phyloP scores from a whole-genome alignment of 1,140 invertebrate genomes.

The Drosophila truncata region DNA sequence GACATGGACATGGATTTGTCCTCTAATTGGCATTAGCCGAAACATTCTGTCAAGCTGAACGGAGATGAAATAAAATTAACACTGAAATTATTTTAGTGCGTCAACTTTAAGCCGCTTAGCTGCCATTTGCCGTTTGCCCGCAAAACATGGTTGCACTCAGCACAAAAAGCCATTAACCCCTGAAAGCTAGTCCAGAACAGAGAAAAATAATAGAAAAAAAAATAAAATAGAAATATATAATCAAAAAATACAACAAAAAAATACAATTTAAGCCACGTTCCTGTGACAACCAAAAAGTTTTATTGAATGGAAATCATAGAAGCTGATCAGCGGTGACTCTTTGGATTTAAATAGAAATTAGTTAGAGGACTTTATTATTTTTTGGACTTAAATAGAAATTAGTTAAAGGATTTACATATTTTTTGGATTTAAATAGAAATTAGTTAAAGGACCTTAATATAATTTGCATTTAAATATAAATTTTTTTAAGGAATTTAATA shows the following conservation, averaged over 20 bases:
- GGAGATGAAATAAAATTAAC: conserved; percentile 66
- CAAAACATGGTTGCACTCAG: conserved; percentile 50
- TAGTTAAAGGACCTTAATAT: too few species aligned
- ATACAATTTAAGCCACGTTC: conserved; percentile 4
- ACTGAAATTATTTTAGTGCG: conserved; percentile 76
- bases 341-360: neutral
- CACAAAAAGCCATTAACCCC: conserved; percentile 38
- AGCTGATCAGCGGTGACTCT: neutral
- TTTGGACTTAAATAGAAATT: too few species aligned
- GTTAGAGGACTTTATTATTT: too few species aligned
- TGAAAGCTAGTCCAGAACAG: conserved; percentile 1
- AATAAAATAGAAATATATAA: neutral
- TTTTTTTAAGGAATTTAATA: too few species aligned
- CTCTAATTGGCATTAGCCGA: conserved; percentile 74
- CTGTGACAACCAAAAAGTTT: conserved; percentile 11
- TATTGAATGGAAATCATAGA: conserved; percentile 4
- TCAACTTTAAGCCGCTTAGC: conserved; percentile 74
- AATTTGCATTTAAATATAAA: neutral
- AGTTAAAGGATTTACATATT: neutral
- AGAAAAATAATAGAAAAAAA: neutral
- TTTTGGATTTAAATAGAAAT: conserved; percentile 2
- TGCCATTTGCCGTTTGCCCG: conserved; percentile 41
- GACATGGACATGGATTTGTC: conserved; percentile 20
- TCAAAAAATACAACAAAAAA: neutral
- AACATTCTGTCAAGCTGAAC: conserved; percentile 36